Conservation (phyloP, 1,140 invertebrate genomes). For the Drosophila watanabei region DNA sequence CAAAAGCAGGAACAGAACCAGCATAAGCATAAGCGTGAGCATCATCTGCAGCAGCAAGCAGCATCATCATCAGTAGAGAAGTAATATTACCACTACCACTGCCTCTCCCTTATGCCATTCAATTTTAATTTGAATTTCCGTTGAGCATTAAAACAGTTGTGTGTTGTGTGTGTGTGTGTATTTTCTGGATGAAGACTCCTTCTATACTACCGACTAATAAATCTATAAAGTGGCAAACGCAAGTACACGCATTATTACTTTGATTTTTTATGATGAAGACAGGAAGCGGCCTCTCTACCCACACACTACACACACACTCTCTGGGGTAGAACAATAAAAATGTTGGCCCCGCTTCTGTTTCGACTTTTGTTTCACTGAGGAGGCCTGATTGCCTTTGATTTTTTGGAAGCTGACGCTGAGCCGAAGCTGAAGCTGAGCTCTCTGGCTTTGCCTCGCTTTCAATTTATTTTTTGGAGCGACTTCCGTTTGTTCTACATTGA, state of each 20-base stretch:
- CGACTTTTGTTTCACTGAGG: constrained; percentile 20
- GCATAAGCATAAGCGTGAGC: constrained; percentile 8
- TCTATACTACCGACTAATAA: constrained; percentile 55
- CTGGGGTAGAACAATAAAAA: constrained; percentile 60
- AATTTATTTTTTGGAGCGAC: constrained; percentile 75
- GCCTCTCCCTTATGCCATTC: constrained; percentile 40
- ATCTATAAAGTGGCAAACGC: constrained; percentile 84
- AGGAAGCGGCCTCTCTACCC: constrained; percentile 61
- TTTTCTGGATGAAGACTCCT: neutral
- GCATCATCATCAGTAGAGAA: neutral
- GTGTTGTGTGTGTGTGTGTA: neutral
- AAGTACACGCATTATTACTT: constrained; percentile 84
- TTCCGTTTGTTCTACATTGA: constrained; percentile 83
- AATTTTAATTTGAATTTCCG: constrained; percentile 84
- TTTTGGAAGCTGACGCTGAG: constrained; percentile 42
- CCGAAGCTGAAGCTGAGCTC: constrained; percentile 43
- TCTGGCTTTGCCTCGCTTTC: constrained; percentile 56
- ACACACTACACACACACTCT: constrained; percentile 26
- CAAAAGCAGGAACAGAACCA: neutral
- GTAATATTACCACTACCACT: neutral
- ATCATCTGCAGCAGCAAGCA: constrained; percentile 10
- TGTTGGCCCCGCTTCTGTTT: constrained; percentile 43
- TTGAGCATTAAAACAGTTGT: constrained; percentile 61
- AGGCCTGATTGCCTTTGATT: constrained; percentile 37
- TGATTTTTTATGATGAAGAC: constrained; percentile 83